These are phyloP conservation scores for Lymantria monacha DNA, from an alignment of 2,888 invertebrate genomes.

Conservation along the genomic window DNA sequence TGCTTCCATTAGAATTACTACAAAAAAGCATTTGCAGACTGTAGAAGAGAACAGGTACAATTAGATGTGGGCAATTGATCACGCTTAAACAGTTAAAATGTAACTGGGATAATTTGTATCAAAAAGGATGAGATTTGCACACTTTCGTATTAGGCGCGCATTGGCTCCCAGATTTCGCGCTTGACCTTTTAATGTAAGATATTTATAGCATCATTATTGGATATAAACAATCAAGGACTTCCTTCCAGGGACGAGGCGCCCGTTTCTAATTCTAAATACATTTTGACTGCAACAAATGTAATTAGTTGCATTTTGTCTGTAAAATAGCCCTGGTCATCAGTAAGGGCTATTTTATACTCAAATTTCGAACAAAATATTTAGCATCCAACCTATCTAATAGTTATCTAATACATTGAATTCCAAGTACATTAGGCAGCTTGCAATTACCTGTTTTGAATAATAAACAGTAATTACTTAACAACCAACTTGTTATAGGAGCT, in stretches of 20 bases:
- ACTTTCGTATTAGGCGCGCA: slow-evolving; percentile 58
- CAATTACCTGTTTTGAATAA: background rate
- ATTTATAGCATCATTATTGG: slow-evolving; percentile 65
- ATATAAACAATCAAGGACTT: slow-evolving; percentile 60
- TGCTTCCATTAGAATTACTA: slow-evolving; percentile 72
- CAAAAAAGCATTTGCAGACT: slow-evolving; percentile 52
- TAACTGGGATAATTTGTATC: background rate
- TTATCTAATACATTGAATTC: background rate
- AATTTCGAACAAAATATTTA: no score
- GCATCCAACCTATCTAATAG: no score
- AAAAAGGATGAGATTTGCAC: slow-evolving; percentile 14
- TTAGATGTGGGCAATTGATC: background rate
- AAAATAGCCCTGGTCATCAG: no score
- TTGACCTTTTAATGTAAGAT: slow-evolving; percentile 70
- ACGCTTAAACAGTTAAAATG: background rate
- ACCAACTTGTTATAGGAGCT: no score
- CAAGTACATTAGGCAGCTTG: background rate
- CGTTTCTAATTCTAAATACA: background rate
- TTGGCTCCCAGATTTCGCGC: slow-evolving; percentile 54
- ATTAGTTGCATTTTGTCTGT: no score
- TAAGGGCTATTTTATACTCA: no score
- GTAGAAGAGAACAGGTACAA: slow-evolving; percentile 51
- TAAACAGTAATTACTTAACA: background rate
- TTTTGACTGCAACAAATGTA: no score
- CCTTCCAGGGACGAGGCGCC: background rate